Evolutionary conservation across 2,888 invertebrate species (phyloP).

Genomic region (Agonopterix alstromeriana): DNA sequence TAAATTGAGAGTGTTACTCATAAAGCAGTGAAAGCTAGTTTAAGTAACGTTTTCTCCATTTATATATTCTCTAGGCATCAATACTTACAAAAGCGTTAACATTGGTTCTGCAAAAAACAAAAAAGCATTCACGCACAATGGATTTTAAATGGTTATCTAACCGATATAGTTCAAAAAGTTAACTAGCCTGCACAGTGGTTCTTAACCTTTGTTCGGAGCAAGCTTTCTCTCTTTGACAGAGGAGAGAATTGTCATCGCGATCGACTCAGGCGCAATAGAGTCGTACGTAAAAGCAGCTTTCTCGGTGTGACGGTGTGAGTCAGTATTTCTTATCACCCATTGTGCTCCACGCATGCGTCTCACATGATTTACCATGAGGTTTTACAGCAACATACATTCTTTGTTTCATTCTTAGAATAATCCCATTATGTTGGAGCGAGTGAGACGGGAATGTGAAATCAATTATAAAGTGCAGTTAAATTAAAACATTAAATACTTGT

Average conservation of each 20-base stretch:
- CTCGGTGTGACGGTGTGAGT: conserved; percentile 13
- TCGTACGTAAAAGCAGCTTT: conserved; percentile 15
- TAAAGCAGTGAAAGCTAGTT: no score
- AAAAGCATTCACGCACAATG: no score
- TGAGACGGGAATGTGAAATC: background rate
- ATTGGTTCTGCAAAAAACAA: no score
- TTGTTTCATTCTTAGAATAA: background rate
- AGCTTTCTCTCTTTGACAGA: conserved; percentile 8
- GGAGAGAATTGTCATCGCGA: conserved; percentile 5
- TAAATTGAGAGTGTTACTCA: no score
- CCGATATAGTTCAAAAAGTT: no score
- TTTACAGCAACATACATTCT: background rate
- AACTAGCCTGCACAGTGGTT: no score
- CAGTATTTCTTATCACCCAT: conserved; percentile 16
- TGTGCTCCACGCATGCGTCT: conserved; percentile 8
- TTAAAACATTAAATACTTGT: background rate
- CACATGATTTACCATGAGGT: conserved; percentile 9
- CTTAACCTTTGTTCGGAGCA: conserved; percentile 4
- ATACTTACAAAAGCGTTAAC: no score
- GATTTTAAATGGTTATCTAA: no score
- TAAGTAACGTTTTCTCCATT: no score
- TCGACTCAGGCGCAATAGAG: conserved; percentile 4
- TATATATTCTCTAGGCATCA: no score
- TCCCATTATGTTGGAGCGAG: background rate
- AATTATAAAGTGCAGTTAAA: no score